Base-by-base conservation (phyloP, 2,113 vertebrate genomes). In the Eleginops maclovinus region DNA sequence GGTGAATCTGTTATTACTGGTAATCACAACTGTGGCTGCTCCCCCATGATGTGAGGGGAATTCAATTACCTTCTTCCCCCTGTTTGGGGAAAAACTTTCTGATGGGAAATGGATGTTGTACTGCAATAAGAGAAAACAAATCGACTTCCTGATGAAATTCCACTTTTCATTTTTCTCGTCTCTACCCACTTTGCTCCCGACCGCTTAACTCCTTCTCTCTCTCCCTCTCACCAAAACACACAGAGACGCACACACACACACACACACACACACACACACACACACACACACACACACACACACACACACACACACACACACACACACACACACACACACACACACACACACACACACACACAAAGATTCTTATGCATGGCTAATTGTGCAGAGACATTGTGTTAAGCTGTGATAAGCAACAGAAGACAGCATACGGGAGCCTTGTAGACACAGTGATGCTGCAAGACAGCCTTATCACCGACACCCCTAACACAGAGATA, bases 321-420 rank as follows among this genome's bases (percentile, higher is more conserved):
- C n/a, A 12, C 59, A 28, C 60, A 41, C 26, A 46, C 44, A 31
- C 26, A 44, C 69, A 51, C 72, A 55, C 36, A 63, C 36, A 53
- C 50, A 46, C 55, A 64, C 72, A 72, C 65, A 59, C 31, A 72
- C 40, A 75, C 40, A 63, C 40, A 56, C 65, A 28, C 75, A 58
- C 41, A 64, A 40, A 61, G 10, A 77, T 53, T 78, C 81, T 61
- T 81, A 90, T 88, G 89, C 89, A 90, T 91, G 90, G 89, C 83
- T 92, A 93, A 92, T 92, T 93, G 92, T 87, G 88, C 88, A 78
- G 87, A 90, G 90, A 91, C 90, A 89, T 90, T 91, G 90, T 93
- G 92, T 87, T 86, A 85, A 81, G 88, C 89, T 87, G 88, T 84
- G 92, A 93, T 93, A 93, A 93, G 90, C 83, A 91, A 88, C 80